A percentile compares a stretch with the other conserved stretches of the same genome.
Conservation (phyloP, 2,888 invertebrate genomes). For the Bombylius major region DNA sequence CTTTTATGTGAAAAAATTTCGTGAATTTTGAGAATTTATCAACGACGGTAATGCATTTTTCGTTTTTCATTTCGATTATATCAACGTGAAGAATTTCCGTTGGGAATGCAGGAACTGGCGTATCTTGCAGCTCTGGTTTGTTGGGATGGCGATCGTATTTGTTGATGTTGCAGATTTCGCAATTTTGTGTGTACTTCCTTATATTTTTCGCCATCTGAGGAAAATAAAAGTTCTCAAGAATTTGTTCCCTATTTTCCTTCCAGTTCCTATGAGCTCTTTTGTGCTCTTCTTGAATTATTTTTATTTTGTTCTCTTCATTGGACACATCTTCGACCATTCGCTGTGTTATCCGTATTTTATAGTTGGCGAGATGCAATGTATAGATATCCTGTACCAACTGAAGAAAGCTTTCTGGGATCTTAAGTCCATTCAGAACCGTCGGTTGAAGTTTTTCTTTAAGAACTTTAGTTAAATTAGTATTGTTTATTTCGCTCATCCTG, state of each 20-base stretch:
- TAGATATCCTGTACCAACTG: neutral
- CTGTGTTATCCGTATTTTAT: too few species aligned
- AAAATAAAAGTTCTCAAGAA: neutral
- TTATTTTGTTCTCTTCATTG: neutral
- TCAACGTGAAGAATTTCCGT: too few species aligned
- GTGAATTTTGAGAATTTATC: too few species aligned
- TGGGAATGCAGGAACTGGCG: too few species aligned
- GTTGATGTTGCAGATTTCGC: too few species aligned
- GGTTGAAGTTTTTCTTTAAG: neutral
- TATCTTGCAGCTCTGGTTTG: too few species aligned
- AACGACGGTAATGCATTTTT: too few species aligned
- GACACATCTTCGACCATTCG: too few species aligned
- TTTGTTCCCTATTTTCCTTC: neutral
- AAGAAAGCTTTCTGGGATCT: neutral
- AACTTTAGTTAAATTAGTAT: neutral
- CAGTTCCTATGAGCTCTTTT: neutral
- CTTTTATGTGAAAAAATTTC: too few species aligned
- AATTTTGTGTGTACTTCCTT: neutral
- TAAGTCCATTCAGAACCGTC: neutral
- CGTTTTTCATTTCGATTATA: too few species aligned
- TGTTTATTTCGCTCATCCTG: neutral
- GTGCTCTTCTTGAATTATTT: neutral
- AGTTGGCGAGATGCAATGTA: neutral
- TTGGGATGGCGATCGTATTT: too few species aligned
- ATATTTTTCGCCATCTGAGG: neutral